These are phyloP conservation scores for Pangasius larnaudii DNA, from an alignment of 2,797 vertebrate species.

Conservation along the genomic window DNA sequence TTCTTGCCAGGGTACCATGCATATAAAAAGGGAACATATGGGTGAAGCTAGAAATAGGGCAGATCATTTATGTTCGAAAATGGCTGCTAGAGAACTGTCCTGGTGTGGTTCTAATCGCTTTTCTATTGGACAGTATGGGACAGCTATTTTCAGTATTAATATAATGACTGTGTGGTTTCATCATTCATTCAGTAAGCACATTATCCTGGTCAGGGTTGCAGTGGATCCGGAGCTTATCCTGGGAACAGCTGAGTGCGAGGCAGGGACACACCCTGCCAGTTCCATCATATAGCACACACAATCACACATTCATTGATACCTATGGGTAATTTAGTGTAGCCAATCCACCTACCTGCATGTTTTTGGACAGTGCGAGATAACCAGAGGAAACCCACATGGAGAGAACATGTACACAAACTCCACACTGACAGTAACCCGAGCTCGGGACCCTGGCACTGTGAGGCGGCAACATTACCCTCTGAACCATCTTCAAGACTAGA, in stretches of 20 bases:
- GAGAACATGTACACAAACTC: neutral
- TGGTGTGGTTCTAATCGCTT: neutral
- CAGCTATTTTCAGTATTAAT: neutral
- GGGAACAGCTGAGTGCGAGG: neutral
- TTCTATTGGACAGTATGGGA: neutral
- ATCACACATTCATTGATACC: neutral
- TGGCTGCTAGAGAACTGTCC: neutral
- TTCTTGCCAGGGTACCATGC: neutral
- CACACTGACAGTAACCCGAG: neutral
- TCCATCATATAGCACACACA: neutral
- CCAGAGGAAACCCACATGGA: neutral
- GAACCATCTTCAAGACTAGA: neutral
- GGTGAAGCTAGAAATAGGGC: neutral
- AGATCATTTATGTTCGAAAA: neutral
- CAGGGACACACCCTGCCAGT: neutral
- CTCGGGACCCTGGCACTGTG: neutral
- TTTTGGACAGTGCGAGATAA: neutral
- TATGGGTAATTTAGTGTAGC: neutral
- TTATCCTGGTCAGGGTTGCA: neutral
- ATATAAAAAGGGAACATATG: neutral
- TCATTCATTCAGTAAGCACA: neutral
- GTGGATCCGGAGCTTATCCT: neutral
- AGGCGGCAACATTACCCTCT: neutral
- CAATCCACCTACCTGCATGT: neutral
- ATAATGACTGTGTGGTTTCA: neutral